Evolutionary conservation across 1,140 invertebrate genomes (phyloP), one percentile per base, ranked within the genome.

Genomic region (Brachionus koreanus): DNA sequence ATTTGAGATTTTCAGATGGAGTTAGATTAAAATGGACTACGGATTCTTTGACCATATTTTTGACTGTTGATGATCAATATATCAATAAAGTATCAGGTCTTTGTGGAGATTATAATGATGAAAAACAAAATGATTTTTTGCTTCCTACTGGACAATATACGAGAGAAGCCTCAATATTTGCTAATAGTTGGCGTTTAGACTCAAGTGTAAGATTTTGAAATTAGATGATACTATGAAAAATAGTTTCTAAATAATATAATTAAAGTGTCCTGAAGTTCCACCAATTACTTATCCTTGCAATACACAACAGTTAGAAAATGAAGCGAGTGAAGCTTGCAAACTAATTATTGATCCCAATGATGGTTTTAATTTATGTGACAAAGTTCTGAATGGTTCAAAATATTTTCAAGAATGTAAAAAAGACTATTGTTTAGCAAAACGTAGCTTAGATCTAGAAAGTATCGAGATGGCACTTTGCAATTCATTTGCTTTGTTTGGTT

Each of bases 61-160:
- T 87, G 92, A 0, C 91, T 93, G 85, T 92, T 91, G 0, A 90
- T 91, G 4, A 91, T 92, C 39, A 90, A 89, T 25, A 86, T 94
- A 94, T 93, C 92, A 93, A 93, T 85, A 91, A 91, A 84, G 93
- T 93, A 0, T 90, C 91, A 83, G 94, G 94, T 61, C 87, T 96
- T 0, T 96, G 94, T 86, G 94, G 94, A 0, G 90, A 88, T 4
- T 89, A 94, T 77, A 92, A 95, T 87, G 92, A 93, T 0, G 89
- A 91, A 83, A 85, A 86, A 3, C 86, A 87, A 5, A 93, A 57
- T 29, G 65, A 82, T 39, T 19, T 94, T 49, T 86, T 87, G 16
- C 91, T 89, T 0, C 91, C 90, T 84, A 91, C 91, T 79, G 91
- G 91, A 2, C 35, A 85, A 84, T 37, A 69, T 83, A 83, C 85